phyloP scores from a whole-genome alignment of 2,888 invertebrate species.

The Anaspis maculata region DNA sequence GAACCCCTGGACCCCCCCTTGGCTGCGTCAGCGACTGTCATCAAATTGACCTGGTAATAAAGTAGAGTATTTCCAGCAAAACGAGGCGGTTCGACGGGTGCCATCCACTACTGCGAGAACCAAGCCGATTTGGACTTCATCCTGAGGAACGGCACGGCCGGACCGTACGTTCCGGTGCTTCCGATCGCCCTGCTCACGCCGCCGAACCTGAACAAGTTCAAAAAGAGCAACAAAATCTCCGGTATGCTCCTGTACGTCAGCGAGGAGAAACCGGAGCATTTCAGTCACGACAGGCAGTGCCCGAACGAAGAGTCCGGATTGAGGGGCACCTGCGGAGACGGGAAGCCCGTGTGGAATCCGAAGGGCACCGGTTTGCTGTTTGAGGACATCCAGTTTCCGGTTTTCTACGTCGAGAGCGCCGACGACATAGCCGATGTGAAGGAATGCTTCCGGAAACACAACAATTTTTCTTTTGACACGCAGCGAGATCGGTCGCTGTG shows the following conservation, averaged over 20 bases:
- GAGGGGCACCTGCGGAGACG: constrained; percentile 31
- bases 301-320: constrained; percentile 68
- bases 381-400: constrained; percentile 80
- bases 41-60: not conserved
- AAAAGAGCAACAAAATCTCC: constrained; percentile 49
- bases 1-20: too few relatives aligned
- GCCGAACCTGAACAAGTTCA: constrained; percentile 44
- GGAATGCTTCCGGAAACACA: constrained; percentile 59
- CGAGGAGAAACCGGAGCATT: constrained; percentile 32
- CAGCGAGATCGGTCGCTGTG: constrained; percentile 69
- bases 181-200: constrained; percentile 55
- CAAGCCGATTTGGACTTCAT: constrained; percentile 67
- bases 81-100: constrained; percentile 74
- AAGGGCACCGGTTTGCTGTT: constrained; percentile 66
- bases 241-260: constrained; percentile 55
- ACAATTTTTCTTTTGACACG: constrained; percentile 54
- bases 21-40: not conserved
- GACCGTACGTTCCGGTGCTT: constrained; percentile 73
- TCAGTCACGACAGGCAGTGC: constrained; percentile 64
- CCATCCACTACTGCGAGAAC: constrained; percentile 63
- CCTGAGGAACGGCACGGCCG: constrained; percentile 59
- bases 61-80: constrained; percentile 46
- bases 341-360: constrained; percentile 64
- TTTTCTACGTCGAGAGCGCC: constrained; percentile 64
- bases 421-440: constrained; percentile 54